Evolutionary conservation across 2,888 invertebrate genomes (phyloP).

Genomic region (Apamea monoglypha): DNA sequence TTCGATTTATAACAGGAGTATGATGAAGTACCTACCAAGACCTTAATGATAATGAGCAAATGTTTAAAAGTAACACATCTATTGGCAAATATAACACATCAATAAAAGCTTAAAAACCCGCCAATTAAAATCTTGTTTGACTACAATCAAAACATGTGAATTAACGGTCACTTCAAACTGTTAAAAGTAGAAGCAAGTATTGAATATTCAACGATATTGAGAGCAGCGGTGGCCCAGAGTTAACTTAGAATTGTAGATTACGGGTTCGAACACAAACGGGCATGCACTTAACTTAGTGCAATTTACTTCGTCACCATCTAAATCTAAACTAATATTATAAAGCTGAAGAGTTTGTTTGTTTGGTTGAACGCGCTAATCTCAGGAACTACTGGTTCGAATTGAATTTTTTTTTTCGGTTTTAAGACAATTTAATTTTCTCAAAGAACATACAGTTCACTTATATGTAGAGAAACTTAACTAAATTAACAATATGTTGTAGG

Average conservation of each 20-base stretch:
- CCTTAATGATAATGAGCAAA: conserved; percentile 36
- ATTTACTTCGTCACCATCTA: neutral
- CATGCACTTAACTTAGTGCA: neutral
- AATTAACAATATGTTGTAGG: no score
- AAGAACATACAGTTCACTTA: no score
- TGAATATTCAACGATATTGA: neutral
- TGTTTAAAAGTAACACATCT: conserved; percentile 34
- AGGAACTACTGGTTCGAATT: no score
- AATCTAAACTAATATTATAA: no score
- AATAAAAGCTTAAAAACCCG: conserved; percentile 28
- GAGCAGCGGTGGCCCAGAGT: neutral
- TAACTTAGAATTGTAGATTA: neutral
- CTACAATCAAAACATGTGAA: conserved; percentile 26
- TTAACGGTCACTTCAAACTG: conserved; percentile 1
- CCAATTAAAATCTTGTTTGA: conserved; percentile 40
- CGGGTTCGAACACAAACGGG: neutral
- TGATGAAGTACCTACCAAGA: conserved; percentile 7
- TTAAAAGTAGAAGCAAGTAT: conserved; percentile 7
- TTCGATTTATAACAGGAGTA: neutral
- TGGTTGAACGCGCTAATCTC: no score
- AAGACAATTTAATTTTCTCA: no score
- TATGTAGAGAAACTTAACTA: no score
- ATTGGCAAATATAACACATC: conserved; percentile 16
- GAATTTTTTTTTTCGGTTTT: no score
- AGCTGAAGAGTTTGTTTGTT: no score